phyloP scores from a whole-genome alignment of 2,113 vertebrate species.

The Rana temporaria region DNA sequence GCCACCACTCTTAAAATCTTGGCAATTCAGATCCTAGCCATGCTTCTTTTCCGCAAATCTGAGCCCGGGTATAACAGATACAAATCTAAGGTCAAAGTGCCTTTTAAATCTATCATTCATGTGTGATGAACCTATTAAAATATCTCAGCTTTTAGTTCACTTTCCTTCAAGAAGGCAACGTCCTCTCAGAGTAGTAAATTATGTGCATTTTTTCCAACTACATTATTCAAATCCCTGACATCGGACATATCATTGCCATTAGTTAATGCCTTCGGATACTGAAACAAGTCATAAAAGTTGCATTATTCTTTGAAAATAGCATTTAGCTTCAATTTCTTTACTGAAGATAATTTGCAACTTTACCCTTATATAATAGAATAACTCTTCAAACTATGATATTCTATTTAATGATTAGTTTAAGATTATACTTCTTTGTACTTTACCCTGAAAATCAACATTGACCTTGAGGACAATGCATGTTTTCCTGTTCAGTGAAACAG shows the following conservation, averaged over 20 bases:
- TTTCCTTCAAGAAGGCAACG: conserved; percentile 42
- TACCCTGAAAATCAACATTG: conserved; percentile 21
- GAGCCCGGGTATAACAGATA: too few relatives aligned
- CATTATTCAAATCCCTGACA: conserved; percentile 47
- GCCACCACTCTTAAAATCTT: too few relatives aligned
- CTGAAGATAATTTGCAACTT: conserved; percentile 45
- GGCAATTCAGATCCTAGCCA: too few relatives aligned
- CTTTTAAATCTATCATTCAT: conserved; percentile 47
- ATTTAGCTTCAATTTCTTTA: conserved; percentile 49
- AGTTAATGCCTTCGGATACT: conserved; percentile 41
- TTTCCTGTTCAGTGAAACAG: conserved; percentile 1
- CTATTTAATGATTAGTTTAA: conserved; percentile 39
- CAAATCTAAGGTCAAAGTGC: conserved; percentile 34
- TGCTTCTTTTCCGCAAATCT: too few relatives aligned
- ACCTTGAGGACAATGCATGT: conserved; percentile 7
- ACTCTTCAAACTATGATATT: conserved; percentile 2
- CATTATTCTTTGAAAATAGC: conserved; percentile 53
- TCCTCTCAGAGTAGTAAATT: conserved; percentile 38
- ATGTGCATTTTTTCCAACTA: conserved; percentile 42
- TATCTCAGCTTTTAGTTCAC: conserved; percentile 34
- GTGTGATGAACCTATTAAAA: conserved; percentile 41
- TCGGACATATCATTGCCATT: conserved; percentile 48
- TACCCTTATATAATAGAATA: conserved; percentile 34
- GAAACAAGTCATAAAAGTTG: conserved; percentile 55
- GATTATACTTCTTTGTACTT: conserved; percentile 32